These are phyloP conservation scores for Cryptus viduatorius DNA, from an alignment of 2,888 invertebrate species.

Conservation along the genomic window DNA sequence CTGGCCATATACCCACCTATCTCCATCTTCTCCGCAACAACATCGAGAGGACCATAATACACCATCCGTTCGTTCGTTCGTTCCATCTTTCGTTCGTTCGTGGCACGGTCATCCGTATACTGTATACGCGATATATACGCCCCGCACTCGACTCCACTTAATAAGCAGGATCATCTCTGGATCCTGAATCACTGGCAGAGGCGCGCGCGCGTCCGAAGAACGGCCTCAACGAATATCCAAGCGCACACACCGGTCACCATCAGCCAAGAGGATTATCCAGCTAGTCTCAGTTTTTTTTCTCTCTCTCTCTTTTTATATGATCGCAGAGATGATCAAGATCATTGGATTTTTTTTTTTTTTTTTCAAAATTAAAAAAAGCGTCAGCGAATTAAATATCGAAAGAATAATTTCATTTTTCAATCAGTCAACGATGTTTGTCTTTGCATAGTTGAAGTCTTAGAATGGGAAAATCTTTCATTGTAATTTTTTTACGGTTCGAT, in stretches of 20 bases:
- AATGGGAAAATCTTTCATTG: too few relatives aligned
- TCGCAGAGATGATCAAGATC: too few relatives aligned
- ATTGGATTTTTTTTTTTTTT: too few relatives aligned
- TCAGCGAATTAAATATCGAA: too few relatives aligned
- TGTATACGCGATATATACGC: constrained; percentile 61
- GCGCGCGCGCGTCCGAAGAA: constrained; percentile 70
- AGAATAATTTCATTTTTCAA: too few relatives aligned
- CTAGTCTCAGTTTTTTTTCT: constrained; percentile 29
- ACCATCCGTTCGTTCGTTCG: constrained; percentile 73
- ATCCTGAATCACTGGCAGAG: constrained; percentile 82
- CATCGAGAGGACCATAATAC: constrained; percentile 80
- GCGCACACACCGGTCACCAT: constrained; percentile 33
- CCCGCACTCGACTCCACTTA: constrained; percentile 83
- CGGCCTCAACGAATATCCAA: constrained; percentile 61
- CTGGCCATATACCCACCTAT: constrained; percentile 80
- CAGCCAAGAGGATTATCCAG: constrained; percentile 53
- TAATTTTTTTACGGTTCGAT: too few relatives aligned
- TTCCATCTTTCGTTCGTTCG: constrained; percentile 63
- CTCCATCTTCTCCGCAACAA: constrained; percentile 81
- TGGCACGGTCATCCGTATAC: constrained; percentile 59
- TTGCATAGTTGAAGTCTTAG: too few relatives aligned
- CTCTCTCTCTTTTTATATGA: background rate
- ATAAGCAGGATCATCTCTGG: constrained; percentile 83
- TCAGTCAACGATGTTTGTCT: too few relatives aligned
- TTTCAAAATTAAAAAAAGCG: too few relatives aligned